Evolutionary conservation across 2,113 vertebrate species (phyloP).

Genomic region (Stomatorhinus ivindoensis): DNA sequence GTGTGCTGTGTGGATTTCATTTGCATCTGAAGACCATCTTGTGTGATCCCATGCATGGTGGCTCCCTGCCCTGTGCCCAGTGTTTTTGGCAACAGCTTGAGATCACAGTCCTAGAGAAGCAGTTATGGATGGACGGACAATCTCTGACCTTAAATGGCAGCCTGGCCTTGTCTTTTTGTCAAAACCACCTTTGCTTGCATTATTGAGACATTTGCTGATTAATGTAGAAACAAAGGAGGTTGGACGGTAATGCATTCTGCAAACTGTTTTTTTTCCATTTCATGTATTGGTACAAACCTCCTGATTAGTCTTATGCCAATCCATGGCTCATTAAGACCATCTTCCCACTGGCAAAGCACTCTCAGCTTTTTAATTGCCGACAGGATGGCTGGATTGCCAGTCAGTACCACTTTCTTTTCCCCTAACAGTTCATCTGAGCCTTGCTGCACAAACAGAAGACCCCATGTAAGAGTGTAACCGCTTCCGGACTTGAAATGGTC

Average conservation of each 20-base stretch:
- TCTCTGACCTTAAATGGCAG: not conserved
- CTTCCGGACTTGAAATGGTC: constrained; percentile 62
- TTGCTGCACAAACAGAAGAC: not conserved
- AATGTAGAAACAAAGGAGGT: not conserved
- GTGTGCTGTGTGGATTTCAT: not conserved
- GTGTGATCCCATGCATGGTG: not conserved
- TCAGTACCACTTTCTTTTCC: not conserved
- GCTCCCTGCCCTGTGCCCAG: not conserved
- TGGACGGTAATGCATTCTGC: not conserved
- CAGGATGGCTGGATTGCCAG: not conserved
- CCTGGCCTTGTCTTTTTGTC: not conserved
- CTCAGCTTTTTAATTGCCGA: not conserved
- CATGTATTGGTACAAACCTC: not conserved
- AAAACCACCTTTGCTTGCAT: not conserved
- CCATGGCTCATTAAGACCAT: not conserved
- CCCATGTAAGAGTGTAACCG: constrained; percentile 58
- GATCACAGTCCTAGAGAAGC: not conserved
- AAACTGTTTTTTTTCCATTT: not conserved
- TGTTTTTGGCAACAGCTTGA: not conserved
- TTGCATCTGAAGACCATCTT: not conserved
- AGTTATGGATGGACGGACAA: not conserved
- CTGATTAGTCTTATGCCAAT: not conserved
- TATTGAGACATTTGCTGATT: not conserved
- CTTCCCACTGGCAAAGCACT: not conserved
- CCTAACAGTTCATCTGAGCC: constrained; percentile 22